phyloP scores from a whole-genome alignment of 2,888 invertebrate species.

The Mimas tiliae region DNA sequence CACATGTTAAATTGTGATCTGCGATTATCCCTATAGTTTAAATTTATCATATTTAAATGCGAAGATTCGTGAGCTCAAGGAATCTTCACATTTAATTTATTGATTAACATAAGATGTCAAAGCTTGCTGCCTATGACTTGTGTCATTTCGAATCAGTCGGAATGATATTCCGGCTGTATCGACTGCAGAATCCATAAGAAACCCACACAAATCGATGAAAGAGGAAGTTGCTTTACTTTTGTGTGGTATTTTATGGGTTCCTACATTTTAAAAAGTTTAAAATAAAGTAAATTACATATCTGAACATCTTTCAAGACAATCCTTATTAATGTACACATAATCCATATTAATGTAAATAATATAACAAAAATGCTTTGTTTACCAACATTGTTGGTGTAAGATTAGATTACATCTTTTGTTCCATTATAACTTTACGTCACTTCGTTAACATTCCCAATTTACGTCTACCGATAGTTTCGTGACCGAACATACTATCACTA shows the following conservation, averaged over 20 bases:
- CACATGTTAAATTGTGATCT: slow-evolving; percentile 82
- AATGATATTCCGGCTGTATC: slow-evolving; percentile 14
- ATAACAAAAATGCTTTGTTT: slow-evolving; percentile 58
- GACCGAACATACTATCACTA: slow-evolving; percentile 81
- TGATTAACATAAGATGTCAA: slow-evolving; percentile 58
- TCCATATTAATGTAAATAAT: slow-evolving; percentile 43
- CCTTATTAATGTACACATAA: slow-evolving; percentile 29
- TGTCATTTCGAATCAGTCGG: slow-evolving; percentile 15
- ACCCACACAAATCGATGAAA: slow-evolving; percentile 78
- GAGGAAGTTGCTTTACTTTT: slow-evolving; percentile 80
- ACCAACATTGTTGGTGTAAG: slow-evolving; percentile 55
- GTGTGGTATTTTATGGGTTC: slow-evolving; percentile 79
- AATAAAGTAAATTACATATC: slow-evolving; percentile 30
- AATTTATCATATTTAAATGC: slow-evolving; percentile 68
- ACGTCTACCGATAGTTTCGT: slow-evolving; percentile 70
- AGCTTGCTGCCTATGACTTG: slow-evolving; percentile 45
- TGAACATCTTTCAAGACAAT: slow-evolving; percentile 48
- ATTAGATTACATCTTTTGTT: slow-evolving; percentile 58
- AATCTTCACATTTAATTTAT: slow-evolving; percentile 73
- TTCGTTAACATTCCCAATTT: slow-evolving; percentile 60
- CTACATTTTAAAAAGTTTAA: slow-evolving; percentile 37
- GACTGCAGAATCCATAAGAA: slow-evolving; percentile 65
- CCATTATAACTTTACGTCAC: slow-evolving; percentile 58
- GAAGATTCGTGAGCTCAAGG: slow-evolving; percentile 79
- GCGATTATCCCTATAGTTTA: slow-evolving; percentile 76